These are phyloP conservation scores for Plemyria rubiginata DNA, from an alignment of 2,888 invertebrate genomes.

Conservation along the genomic window DNA sequence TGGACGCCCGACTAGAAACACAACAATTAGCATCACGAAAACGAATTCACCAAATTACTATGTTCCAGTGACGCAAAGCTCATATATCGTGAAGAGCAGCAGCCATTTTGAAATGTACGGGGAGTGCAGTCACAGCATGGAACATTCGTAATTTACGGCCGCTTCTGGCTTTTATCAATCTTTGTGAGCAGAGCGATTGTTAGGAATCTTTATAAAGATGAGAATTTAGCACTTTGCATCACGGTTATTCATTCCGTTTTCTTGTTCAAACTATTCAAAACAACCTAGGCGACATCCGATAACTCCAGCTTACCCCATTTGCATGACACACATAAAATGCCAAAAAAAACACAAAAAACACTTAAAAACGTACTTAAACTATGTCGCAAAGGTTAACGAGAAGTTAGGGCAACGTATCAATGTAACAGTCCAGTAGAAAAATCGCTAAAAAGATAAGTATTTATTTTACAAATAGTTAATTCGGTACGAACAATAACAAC, in stretches of 20 bases:
- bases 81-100: conserved; percentile 85
- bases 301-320: conserved; percentile 89
- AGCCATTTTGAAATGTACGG: conserved; percentile 86
- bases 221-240: conserved; percentile 77
- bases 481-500: conserved; percentile 99
- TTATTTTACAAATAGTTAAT: conserved; percentile 89
- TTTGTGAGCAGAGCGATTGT: conserved; percentile 59
- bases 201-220: conserved; percentile 73
- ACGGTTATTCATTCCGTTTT: conserved; percentile 80
- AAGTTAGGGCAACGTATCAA: conserved; percentile 81
- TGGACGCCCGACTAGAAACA: conserved; percentile 71
- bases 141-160: conserved; percentile 79
- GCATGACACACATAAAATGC: conserved; percentile 90
- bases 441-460: conserved; percentile 87
- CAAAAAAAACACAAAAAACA: conserved; percentile 83
- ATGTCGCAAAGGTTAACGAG: conserved; percentile 78
- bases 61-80: conserved; percentile 86
- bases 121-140: conserved; percentile 85
- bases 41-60: conserved; percentile 75
- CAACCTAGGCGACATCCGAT: conserved; percentile 85
- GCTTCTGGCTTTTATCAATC: conserved; percentile 62
- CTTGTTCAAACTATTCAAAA: conserved; percentile 83
- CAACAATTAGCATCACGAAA: conserved; percentile 69
- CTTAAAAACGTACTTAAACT: conserved; percentile 82
- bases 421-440: conserved; percentile 84